Evolutionary conservation across 2,888 invertebrate genomes (phyloP).

Genomic region (Megastigmus dorsalis): DNA sequence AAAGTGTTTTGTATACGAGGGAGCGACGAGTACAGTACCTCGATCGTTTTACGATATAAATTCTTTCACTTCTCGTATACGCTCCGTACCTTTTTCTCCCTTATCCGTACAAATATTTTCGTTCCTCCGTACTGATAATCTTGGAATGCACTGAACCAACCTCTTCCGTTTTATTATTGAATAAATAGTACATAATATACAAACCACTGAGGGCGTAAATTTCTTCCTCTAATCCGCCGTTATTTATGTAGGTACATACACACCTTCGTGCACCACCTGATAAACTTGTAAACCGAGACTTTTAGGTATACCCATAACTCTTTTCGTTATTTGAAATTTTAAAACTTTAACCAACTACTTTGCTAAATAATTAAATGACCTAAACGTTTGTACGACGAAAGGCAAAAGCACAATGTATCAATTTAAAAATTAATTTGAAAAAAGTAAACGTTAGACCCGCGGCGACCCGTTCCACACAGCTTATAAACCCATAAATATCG

Average conservation of each 20-base stretch:
- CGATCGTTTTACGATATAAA: conserved; percentile 7
- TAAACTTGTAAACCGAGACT: too few species aligned
- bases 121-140: neutral
- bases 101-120: conserved; percentile 16
- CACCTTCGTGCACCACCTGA: too few species aligned
- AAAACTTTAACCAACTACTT: too few species aligned
- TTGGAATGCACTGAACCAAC: neutral
- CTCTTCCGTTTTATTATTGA: neutral
- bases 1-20: conserved; percentile 1
- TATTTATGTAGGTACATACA: too few species aligned
- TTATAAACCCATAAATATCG: neutral
- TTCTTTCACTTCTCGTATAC: neutral
- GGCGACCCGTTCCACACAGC: neutral
- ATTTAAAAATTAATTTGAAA: too few species aligned
- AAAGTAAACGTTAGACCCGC: too few species aligned
- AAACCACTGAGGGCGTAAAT: neutral
- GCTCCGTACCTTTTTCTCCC: neutral
- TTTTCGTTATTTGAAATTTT: too few species aligned
- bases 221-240: too few species aligned
- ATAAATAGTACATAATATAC: neutral
- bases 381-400: too few species aligned
- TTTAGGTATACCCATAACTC: too few species aligned
- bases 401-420: too few species aligned
- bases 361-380: too few species aligned
- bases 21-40: neutral